Conservation (phyloP, 2,888 invertebrate species). For the Drosophila affinis region DNA sequence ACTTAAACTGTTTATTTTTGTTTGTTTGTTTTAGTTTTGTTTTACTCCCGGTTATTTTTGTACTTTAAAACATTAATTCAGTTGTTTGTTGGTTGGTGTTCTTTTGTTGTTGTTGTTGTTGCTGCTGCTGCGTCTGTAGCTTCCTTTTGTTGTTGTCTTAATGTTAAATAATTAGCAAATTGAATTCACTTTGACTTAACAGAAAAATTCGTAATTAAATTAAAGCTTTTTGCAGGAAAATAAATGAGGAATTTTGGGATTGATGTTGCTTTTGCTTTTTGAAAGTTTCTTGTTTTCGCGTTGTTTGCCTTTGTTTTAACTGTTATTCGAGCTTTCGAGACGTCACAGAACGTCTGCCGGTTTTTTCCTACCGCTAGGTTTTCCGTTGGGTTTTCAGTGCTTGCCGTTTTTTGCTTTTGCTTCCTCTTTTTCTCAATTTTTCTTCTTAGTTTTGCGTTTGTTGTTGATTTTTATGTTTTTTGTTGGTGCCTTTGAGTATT, state of each 20-base stretch:
- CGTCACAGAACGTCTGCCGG: conserved; percentile 25
- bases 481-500: conserved; percentile 76
- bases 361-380: conserved; percentile 52
- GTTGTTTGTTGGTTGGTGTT: conserved; percentile 80
- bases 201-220: conserved; percentile 77
- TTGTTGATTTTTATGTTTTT: conserved; percentile 40
- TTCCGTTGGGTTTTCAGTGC: conserved; percentile 39
- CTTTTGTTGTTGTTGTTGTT: conserved; percentile 43
- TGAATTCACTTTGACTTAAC: conserved; percentile 76
- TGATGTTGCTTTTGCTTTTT: conserved; percentile 56
- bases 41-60: conserved; percentile 80
- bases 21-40: conserved; percentile 45
- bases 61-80: conserved; percentile 83
- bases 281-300: conserved; percentile 36
- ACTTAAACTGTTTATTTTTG: conserved; percentile 61
- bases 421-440: conserved; percentile 53
- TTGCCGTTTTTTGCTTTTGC: conserved; percentile 47
- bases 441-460: conserved; percentile 34
- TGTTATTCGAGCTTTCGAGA: conserved; percentile 62
- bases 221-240: conserved; percentile 74
- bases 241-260: conserved; percentile 75
- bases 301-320: conserved; percentile 28
- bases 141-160: conserved; percentile 64
- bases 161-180: conserved; percentile 69
- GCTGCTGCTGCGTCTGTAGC: conserved; percentile 54